Evolutionary conservation across 2,113 vertebrate species (phyloP).

Genomic region (Gnathonemus longibarbis): DNA sequence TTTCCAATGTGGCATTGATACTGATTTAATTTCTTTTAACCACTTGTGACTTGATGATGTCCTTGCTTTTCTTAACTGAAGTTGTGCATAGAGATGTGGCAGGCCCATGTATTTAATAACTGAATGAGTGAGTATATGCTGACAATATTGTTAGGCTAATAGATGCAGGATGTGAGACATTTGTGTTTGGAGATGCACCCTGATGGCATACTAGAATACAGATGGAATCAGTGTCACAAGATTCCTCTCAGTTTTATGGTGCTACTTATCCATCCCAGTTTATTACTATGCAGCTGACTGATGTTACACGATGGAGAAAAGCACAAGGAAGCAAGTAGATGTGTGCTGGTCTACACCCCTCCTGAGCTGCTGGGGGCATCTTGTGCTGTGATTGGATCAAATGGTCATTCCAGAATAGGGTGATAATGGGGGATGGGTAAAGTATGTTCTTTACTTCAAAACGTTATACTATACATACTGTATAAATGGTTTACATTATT

Average conservation of each 20-base stretch:
- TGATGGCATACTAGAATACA: neutral
- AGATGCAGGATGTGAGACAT: neutral
- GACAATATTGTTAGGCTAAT: neutral
- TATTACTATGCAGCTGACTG: neutral
- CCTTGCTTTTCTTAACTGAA: neutral
- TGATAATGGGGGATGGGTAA: neutral
- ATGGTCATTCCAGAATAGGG: neutral
- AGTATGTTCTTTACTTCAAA: neutral
- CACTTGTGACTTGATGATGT: neutral
- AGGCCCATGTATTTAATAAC: neutral
- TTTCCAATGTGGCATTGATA: neutral
- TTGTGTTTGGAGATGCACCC: neutral
- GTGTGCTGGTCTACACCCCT: neutral
- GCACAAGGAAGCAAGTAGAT: neutral
- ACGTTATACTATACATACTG: neutral
- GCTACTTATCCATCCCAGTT: neutral
- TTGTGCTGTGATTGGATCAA: neutral
- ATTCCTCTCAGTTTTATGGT: neutral
- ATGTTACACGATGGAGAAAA: neutral
- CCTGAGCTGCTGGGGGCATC: neutral
- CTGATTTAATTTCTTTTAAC: neutral
- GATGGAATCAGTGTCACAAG: neutral
- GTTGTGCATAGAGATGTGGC: neutral
- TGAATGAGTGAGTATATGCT: neutral
- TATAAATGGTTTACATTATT: neutral